Evolutionary conservation across 2,113 vertebrate species (phyloP), one percentile per base, ranked within the genome.

Genomic region (Anser cygnoides): DNA sequence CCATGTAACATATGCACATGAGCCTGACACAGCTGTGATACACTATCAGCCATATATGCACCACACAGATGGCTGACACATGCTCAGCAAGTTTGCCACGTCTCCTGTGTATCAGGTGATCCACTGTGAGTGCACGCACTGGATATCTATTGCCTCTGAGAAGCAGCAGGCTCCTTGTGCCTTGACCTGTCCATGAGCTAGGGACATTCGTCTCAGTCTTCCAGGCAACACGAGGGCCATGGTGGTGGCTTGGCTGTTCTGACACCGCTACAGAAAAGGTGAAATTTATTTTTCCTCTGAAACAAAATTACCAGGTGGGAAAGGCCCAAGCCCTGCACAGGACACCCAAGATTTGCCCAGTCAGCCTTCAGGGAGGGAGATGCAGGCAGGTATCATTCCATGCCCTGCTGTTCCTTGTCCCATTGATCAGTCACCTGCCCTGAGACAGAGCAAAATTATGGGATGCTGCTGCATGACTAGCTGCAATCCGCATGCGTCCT

Each of bases 81-180:
- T 49, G 65, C n/a, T 77, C 65, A 58, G 54, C 26, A 61, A 79
- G 62, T 75, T 87, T 0, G 1, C 57, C 46, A 46, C 1, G 6
- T 87, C n/a, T 78, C 28, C 84, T 79, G 20, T 11, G 6, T 35
- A 50, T 57, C 62, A 91, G 71, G 43, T 68, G 74, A 78, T 82
- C 57, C 78, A 65, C 1, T 12, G 43, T 52, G 43, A 57, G 19
- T 21, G 11, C 26, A 29, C 4, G 12, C 22, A 9, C 57, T 59
- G 14, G 8, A 41, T 52, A 68, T 19, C 19, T 46, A 16, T 72
- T 75, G 26, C 20, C 11, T 26, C 23, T 76, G 49, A 83, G 31
- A 16, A 70, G 3, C 2, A 0, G 25, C 0, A 0, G 9, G 31
- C 28, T 84, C 49, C 46, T 55, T 31, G 11, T 37, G 31, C 19